Evolutionary conservation across 2,888 invertebrate genomes (phyloP), one percentile per base, ranked within the genome.

Genomic region (Adineta ricciae): DNA sequence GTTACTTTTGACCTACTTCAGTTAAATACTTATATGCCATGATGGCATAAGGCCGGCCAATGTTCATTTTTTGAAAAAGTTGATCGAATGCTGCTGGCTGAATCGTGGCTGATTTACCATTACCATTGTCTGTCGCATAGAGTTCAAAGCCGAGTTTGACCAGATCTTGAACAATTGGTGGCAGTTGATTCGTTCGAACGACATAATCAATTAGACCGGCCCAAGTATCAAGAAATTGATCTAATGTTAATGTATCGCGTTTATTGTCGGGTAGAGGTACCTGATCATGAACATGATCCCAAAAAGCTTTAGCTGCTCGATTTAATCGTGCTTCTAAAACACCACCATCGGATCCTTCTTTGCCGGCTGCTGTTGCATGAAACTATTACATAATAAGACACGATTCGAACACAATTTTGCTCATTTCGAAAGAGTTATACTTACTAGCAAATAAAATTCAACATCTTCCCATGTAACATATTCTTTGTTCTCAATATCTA

Each of bases 401-500:
- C 3, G 21, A 73, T 36, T 5, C 8, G 21, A 64, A 64, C 11
- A 64, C 27, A 64, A 32, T 32, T 11, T 8, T 32, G 27, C 19
- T 41, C 21, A 9, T 21, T 36, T 36, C 38, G 1, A 2, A n/a
- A 21, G 11, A 2, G 9, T 19, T 78, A 11, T 41, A 41, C 78
- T 78, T 78, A 78, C 78, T 38, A 78, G 41, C 41, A 78, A 41
- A 78, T 78, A 78, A 78, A 78, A 78, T 41, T 78, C 78, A 24
- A 78, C 78, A 41, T 78, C 78, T 78, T 78, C 78, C 78, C 78
- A 78, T 41, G 78, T 78, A 2, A 78, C 38, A 78, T 41, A 41
- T 78, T 78, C 41, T 41, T 78, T 78, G n/a, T 78, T 78, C 41
- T 78, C 78, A 78, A 78, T 78, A 41, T 78, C 78, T 78, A 78